phyloP scores from a whole-genome alignment of 30 jellyfish, hydroid and myxozoan genomes.

The Clytia hemisphaerica region DNA sequence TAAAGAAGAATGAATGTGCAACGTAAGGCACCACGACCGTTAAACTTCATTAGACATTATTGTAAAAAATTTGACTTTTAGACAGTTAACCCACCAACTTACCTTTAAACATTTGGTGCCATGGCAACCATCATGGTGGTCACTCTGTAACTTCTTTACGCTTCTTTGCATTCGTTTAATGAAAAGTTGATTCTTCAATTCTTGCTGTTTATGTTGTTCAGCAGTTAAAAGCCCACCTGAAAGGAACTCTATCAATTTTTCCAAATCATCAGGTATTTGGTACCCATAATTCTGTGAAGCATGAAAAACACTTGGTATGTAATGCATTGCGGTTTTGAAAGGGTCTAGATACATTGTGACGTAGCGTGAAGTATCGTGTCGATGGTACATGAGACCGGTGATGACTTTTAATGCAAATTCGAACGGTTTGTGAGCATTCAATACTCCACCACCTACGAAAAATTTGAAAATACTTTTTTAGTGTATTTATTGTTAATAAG shows the following conservation, averaged over 20 bases:
- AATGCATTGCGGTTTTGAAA: slow-evolving; percentile 7
- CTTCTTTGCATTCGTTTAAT: not conserved
- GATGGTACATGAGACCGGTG: slow-evolving; percentile 19
- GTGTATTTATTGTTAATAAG: too few relatives aligned
- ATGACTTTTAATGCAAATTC: slow-evolving; percentile 32
- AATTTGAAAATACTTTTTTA: too few relatives aligned
- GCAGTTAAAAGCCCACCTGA: not conserved
- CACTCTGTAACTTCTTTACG: not conserved
- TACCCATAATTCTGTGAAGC: slow-evolving; percentile 14
- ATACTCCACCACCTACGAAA: too few relatives aligned
- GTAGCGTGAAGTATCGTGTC: slow-evolving; percentile 26
- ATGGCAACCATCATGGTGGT: not conserved
- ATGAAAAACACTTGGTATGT: slow-evolving; percentile 3
- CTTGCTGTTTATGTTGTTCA: not conserved
- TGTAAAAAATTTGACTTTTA: too few relatives aligned
- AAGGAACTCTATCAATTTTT: not conserved
- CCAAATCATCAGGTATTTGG: slow-evolving; percentile 15
- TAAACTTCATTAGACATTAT: too few relatives aligned
- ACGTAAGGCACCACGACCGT: too few relatives aligned
- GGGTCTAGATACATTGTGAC: slow-evolving; percentile 17
- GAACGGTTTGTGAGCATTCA: slow-evolving; percentile 34
- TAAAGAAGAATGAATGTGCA: too few relatives aligned
- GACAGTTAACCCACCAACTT: not conserved
- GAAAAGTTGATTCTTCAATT: not conserved
- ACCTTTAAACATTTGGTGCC: not conserved